A percentile compares a stretch with the other conserved stretches of the same genome.
phyloP scores from a whole-genome alignment of 2,888 invertebrate species.

The Microchrysa polita region DNA sequence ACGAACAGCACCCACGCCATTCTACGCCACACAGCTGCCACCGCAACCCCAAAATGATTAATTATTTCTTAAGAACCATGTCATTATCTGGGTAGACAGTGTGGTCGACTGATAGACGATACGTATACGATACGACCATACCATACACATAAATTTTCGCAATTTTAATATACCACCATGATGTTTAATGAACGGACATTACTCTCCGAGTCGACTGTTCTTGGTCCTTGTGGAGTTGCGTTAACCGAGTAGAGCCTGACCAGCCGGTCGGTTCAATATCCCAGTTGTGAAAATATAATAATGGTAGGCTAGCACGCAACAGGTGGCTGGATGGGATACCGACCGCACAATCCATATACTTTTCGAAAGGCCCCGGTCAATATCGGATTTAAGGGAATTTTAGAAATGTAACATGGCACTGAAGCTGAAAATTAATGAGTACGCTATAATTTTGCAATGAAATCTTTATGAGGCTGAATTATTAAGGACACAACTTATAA shows the following conservation, averaged over 20 bases:
- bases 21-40: too few species aligned
- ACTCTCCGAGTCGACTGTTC: slow-evolving; percentile 1
- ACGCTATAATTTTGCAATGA: not conserved
- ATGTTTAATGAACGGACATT: slow-evolving; percentile 41
- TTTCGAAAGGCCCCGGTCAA: not conserved
- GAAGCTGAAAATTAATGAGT: slow-evolving; percentile 23
- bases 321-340: slow-evolving; percentile 19
- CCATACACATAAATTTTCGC: slow-evolving; percentile 40
- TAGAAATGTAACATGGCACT: not conserved
- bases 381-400: slow-evolving; percentile 14
- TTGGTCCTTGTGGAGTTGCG: slow-evolving; percentile 21
- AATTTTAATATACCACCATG: slow-evolving; percentile 38
- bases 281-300: not conserved
- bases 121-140: too few species aligned
- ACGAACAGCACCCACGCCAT: slow-evolving; percentile 15
- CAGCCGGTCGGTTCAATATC: not conserved
- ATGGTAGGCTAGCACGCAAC: slow-evolving; percentile 15
- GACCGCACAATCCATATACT: slow-evolving; percentile 1
- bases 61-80: slow-evolving; percentile 41
- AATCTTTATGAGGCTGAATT: not conserved
- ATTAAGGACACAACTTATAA: not conserved
- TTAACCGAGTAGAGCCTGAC: slow-evolving; percentile 25
- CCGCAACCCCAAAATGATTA: slow-evolving; percentile 23
- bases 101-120: slow-evolving; percentile 27
- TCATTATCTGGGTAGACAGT: slow-evolving; percentile 29